Percentiles rank a stretch among this genome's conserved stretches.
Evolutionary conservation across 1,140 invertebrate genomes (phyloP).

Genomic region (Spodoptera litura): DNA sequence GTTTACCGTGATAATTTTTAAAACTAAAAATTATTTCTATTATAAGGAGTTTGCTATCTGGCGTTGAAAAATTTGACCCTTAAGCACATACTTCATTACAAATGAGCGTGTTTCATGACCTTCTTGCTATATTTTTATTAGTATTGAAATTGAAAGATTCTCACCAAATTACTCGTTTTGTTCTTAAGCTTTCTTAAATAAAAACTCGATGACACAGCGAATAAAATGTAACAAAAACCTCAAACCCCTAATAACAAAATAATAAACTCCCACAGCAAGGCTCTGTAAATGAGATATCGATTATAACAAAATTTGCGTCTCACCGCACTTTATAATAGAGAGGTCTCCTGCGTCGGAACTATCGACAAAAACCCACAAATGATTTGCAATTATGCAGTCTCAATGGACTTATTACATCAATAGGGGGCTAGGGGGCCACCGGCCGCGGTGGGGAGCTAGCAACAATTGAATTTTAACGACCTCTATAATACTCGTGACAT

Average conservation of each 20-base stretch:
- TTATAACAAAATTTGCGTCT: slow-evolving; percentile 49
- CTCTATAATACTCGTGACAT: slow-evolving; percentile 71
- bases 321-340: slow-evolving; percentile 52
- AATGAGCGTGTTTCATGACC: no score
- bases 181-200: no score
- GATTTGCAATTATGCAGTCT: slow-evolving; percentile 84
- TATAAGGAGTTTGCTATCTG: no score
- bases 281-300: slow-evolving; percentile 44
- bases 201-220: no score
- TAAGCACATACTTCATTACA: no score
- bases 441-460: slow-evolving; percentile 70
- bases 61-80: no score
- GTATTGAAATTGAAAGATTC: no score
- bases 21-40: no score
- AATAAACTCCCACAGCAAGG: slow-evolving; percentile 21
- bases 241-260: slow-evolving; percentile 23
- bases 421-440: slow-evolving; percentile 54
- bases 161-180: no score
- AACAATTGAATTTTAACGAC: slow-evolving; percentile 86
- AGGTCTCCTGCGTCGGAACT: slow-evolving; percentile 51
- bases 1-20: no score
- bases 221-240: background rate
- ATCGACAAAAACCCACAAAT: slow-evolving; percentile 81
- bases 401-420: slow-evolving; percentile 82
- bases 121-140: no score